These are phyloP conservation scores for Pogona vitticeps DNA, from an alignment of 2,113 vertebrate species.

Conservation along the genomic window DNA sequence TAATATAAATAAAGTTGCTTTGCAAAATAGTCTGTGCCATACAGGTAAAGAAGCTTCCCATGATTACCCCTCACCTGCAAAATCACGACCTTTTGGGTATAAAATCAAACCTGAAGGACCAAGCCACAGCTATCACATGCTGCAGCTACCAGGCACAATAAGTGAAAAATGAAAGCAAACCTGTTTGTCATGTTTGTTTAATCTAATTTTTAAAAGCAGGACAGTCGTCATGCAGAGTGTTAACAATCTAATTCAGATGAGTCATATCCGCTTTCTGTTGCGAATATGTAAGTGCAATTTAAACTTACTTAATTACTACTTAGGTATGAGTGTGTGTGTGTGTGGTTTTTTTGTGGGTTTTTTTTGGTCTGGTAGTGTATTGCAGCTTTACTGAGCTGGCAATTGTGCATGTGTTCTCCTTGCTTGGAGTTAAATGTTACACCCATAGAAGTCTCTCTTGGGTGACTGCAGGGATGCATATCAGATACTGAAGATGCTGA, in stretches of 20 bases:
- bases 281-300: constrained; percentile 42
- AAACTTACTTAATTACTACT: constrained; percentile 23
- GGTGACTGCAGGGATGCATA: not conserved
- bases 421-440: not conserved
- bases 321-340: no score
- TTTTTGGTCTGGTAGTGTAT: constrained; percentile 21
- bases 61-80: not conserved
- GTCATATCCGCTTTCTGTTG: constrained; percentile 68
- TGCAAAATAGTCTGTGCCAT: not conserved
- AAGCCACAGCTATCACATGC: constrained; percentile 18
- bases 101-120: constrained; percentile 9
- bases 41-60: not conserved
- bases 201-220: constrained; percentile 65
- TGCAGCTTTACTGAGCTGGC: constrained; percentile 9
- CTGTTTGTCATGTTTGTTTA: constrained; percentile 56
- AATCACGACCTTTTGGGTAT: constrained; percentile 9
- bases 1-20: not conserved
- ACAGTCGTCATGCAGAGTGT: constrained; percentile 51
- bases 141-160: constrained; percentile 42
- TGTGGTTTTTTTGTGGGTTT: no score
- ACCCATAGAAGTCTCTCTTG: constrained; percentile 21
- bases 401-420: constrained; percentile 17
- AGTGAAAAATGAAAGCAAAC: constrained; percentile 23
- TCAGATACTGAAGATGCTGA: not conserved
- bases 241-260: constrained; percentile 61